phyloP scores from a whole-genome alignment of 2,113 vertebrate genomes.

The Psephotus haematonotus region DNA sequence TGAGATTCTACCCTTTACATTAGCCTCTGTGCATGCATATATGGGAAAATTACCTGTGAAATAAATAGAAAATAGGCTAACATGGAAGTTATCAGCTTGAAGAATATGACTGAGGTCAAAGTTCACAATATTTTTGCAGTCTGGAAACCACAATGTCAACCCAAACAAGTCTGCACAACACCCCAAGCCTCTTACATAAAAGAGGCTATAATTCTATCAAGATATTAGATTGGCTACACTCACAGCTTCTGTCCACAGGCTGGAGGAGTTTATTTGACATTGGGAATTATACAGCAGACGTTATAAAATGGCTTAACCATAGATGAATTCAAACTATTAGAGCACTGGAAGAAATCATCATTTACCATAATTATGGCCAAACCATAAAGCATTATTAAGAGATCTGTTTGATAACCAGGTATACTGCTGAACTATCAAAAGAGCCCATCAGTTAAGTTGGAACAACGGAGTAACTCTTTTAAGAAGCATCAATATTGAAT shows the following conservation, averaged over 20 bases:
- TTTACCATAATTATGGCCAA: background rate
- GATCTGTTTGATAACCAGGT: background rate
- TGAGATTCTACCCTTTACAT: background rate
- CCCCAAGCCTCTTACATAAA: background rate
- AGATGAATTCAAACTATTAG: background rate
- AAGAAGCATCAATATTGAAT: background rate
- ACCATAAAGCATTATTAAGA: background rate
- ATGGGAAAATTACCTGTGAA: background rate
- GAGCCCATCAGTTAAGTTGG: background rate
- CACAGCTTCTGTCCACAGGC: background rate
- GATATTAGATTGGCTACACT: background rate
- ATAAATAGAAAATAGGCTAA: background rate
- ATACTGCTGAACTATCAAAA: background rate
- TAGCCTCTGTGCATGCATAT: background rate
- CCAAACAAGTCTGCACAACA: background rate
- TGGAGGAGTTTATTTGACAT: background rate
- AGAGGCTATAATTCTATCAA: background rate
- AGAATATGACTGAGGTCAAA: background rate
- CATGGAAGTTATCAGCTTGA: background rate
- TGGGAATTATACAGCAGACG: background rate
- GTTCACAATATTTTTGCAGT: background rate
- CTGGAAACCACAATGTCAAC: background rate
- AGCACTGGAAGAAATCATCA: background rate
- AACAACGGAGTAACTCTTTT: background rate
- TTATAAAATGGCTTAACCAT: background rate